phyloP scores from a whole-genome alignment of 2,113 vertebrate species.

The Hippocampus barbouri region DNA sequence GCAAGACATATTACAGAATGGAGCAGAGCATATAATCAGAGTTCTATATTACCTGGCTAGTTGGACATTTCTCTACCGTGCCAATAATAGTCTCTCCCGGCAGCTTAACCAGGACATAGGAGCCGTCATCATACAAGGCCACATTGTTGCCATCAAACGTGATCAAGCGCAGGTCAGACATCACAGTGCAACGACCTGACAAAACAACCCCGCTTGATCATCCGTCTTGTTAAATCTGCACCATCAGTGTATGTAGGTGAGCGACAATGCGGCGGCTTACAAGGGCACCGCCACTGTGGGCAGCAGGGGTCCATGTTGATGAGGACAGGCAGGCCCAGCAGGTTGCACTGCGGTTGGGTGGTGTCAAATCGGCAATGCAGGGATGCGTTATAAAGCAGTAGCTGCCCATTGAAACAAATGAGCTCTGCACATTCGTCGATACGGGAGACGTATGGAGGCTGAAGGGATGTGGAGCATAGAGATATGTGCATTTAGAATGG shows the following conservation, averaged over 20 bases:
- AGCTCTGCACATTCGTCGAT: constrained; percentile 90
- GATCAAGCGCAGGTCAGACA: constrained; percentile 92
- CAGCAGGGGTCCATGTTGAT: constrained; percentile 89
- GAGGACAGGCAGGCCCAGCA: constrained; percentile 89
- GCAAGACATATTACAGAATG: no score
- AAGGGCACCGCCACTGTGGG: constrained; percentile 95
- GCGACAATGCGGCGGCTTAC: constrained; percentile 65
- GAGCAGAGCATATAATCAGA: neutral
- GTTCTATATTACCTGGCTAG: constrained; percentile 78
- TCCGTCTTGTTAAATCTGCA: neutral
- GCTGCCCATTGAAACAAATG: constrained; percentile 84
- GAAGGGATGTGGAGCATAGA: constrained; percentile 10
- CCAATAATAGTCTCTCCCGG: constrained; percentile 87
- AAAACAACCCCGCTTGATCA: constrained; percentile 8
- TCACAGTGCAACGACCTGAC: constrained; percentile 89
- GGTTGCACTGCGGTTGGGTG: constrained; percentile 85
- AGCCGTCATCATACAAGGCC: constrained; percentile 88
- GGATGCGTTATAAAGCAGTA: constrained; percentile 90
- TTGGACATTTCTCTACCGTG: constrained; percentile 90
- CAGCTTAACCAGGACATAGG: constrained; percentile 88
- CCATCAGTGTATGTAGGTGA: neutral
- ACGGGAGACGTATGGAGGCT: constrained; percentile 82
- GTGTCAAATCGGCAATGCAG: constrained; percentile 84
- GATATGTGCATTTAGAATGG: neutral
- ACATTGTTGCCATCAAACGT: constrained; percentile 96